These are phyloP conservation scores for Lycaena phlaeas DNA, from an alignment of 2,888 invertebrate species.

Conservation along the genomic window DNA sequence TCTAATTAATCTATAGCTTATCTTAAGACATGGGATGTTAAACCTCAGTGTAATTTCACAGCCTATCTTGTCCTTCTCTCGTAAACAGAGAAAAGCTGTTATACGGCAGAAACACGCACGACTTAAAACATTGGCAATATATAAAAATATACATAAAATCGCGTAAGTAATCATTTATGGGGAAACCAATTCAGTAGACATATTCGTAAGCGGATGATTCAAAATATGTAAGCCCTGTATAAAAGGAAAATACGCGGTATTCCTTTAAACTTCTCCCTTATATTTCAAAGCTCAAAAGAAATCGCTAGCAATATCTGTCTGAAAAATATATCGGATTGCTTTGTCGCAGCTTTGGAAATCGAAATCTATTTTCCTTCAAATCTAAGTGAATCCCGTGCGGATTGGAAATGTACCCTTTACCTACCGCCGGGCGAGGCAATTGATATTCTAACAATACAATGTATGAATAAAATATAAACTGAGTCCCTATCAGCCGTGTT, in stretches of 20 bases:
- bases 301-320: conserved; percentile 74
- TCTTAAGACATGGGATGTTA: no score
- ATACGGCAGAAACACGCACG: no score
- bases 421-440: conserved; percentile 72
- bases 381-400: conserved; percentile 74
- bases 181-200: no score
- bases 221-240: conserved; percentile 14
- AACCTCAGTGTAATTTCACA: no score
- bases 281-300: conserved; percentile 74
- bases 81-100: no score
- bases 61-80: no score
- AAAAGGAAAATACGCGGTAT: conserved; percentile 50
- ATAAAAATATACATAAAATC: no score
- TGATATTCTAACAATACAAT: conserved; percentile 74
- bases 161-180: no score
- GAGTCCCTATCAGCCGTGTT: conserved; percentile 64
- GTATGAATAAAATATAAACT: conserved; percentile 74
- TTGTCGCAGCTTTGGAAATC: conserved; percentile 73
- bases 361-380: conserved; percentile 74
- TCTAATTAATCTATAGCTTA: no score
- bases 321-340: conserved; percentile 74
- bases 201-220: conserved; percentile 9
- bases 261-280: conserved; percentile 63
- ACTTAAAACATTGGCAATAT: no score
- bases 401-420: conserved; percentile 74